Conservation (phyloP, 2,113 vertebrate genomes). For the Ramphastos sulfuratus region DNA sequence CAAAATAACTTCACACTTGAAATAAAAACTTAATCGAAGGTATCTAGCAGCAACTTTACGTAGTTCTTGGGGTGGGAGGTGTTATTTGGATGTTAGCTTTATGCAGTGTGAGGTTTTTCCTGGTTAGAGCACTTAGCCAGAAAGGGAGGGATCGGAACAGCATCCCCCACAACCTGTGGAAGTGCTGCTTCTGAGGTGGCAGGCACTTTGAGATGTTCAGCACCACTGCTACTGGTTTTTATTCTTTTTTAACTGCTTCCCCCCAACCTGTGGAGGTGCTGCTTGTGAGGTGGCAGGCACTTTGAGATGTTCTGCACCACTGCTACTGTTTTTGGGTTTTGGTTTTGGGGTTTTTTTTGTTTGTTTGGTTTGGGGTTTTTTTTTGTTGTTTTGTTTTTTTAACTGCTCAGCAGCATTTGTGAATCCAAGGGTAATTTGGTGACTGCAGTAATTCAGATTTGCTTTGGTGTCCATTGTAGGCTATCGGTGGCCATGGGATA, state of each 20-base stretch:
- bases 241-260: no score
- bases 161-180: background rate
- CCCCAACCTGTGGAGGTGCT: background rate
- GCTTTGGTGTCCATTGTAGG: background rate
- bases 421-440: background rate
- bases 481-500: rapidly evolving
- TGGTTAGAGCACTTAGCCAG: background rate
- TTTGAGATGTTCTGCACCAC: rapidly evolving
- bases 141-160: background rate
- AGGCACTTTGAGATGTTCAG: background rate
- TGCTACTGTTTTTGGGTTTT: rapidly evolving
- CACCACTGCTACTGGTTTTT: rapidly evolving
- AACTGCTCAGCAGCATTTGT: background rate
- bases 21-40: background rate
- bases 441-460: background rate
- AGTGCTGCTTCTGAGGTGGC: background rate
- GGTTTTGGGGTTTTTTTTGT: no score
- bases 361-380: no score
- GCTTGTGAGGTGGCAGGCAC: background rate
- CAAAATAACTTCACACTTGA: background rate
- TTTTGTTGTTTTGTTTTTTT: no score
- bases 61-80: background rate
- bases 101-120: background rate
- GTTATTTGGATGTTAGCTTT: background rate
- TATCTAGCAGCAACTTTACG: background rate